These are phyloP conservation scores for Pseudolaguvia tuberculata DNA, from an alignment of 2,113 vertebrate genomes.

Conservation along the genomic window DNA sequence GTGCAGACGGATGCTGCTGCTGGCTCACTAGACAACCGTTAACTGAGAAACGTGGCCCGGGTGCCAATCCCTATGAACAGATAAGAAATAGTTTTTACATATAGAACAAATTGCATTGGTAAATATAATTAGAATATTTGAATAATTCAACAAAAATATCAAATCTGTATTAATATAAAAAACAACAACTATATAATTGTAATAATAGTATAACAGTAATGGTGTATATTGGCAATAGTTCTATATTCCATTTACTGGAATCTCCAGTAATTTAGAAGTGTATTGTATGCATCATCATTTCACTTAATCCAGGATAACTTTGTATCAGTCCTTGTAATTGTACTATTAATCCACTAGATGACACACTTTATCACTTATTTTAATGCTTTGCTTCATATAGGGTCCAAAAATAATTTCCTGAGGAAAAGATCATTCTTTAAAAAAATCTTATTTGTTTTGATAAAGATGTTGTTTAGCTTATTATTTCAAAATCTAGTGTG, in stretches of 20 bases:
- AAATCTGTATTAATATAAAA: too few species aligned
- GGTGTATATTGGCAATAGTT: too few species aligned
- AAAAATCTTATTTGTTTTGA: neutral
- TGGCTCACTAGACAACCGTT: slow-evolving; percentile 61
- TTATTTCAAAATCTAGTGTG: neutral
- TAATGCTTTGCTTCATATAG: slow-evolving; percentile 5
- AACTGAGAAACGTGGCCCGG: slow-evolving; percentile 56
- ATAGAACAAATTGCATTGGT: neutral
- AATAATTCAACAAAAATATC: too few species aligned
- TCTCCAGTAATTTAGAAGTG: neutral
- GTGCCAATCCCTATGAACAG: slow-evolving; percentile 53
- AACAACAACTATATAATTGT: too few species aligned
- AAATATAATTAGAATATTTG: too few species aligned
- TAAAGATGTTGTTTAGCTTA: neutral
- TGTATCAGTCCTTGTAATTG: neutral
- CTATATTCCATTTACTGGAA: too few species aligned
- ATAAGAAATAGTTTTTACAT: neutral
- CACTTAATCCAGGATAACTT: neutral
- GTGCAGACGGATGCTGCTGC: slow-evolving; percentile 65
- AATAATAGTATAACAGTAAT: too few species aligned
- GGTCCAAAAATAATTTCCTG: too few species aligned
- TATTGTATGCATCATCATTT: neutral
- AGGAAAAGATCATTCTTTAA: neutral
- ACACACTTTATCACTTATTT: slow-evolving; percentile 13
- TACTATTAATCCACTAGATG: slow-evolving; percentile 36